These are phyloP conservation scores for Pedionomus torquatus DNA, from an alignment of 2,113 vertebrate genomes.

Conservation along the genomic window DNA sequence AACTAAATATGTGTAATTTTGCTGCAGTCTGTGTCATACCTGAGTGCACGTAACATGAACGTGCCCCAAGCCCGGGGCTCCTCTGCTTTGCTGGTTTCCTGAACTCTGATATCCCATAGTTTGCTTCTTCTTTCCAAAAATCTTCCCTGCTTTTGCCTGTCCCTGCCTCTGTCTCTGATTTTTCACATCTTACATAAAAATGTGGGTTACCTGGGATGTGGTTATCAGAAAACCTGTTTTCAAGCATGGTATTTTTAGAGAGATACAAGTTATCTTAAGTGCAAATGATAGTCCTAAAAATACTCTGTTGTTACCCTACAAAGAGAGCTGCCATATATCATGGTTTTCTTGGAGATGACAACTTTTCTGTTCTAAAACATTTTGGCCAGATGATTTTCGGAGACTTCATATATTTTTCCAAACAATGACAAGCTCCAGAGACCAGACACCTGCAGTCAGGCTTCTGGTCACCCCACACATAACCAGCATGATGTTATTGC, in stretches of 20 bases:
- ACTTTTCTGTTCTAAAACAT: background rate
- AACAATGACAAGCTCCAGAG: background rate
- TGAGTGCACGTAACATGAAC: rapidly evolving
- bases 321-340: background rate
- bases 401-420: background rate
- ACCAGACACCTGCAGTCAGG: background rate
- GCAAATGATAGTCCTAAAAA: background rate
- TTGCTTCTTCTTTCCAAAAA: background rate
- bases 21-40: background rate
- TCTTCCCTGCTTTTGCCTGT: background rate
- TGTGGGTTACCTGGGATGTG: background rate
- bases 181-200: background rate
- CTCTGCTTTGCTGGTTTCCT: background rate
- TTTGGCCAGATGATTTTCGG: background rate
- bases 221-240: background rate
- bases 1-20: background rate
- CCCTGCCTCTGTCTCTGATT: background rate
- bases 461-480: background rate
- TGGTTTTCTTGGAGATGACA: background rate
- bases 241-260: background rate
- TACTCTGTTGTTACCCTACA: background rate
- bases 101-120: background rate
- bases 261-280: background rate
- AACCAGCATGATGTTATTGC: background rate
- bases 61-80: background rate